Base-by-base conservation (phyloP, 2,113 vertebrate species). In the Passer montanus region DNA sequence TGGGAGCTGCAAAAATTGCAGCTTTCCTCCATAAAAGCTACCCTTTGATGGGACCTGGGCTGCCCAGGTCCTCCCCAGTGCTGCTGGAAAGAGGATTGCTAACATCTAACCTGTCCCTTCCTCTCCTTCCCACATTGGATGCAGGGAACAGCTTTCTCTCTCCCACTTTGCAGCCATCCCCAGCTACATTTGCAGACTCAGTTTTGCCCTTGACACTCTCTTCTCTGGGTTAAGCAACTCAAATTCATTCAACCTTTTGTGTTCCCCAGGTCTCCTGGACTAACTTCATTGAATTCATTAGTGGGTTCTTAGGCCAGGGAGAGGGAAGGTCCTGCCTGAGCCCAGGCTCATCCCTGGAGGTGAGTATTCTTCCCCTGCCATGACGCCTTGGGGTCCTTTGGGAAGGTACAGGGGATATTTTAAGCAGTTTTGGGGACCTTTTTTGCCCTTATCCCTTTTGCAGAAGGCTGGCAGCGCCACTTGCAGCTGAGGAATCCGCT, bases 221-320 rank as follows among this genome's bases (percentile, higher is more conserved):
- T 83, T 68, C 67, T 59, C 87, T 46, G 72, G 62, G 84, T 94
- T 76, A 92, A 95, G 44, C 35, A 73, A 68, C 92, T 60, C 72
- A 91, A 76, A 94, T 84, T 73, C 72, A 84, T 86, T 79, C 80
- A 68, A 52, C 49, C 58, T 89, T 76, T 39, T 68, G 33, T 80
- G 33, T 83, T 80, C 49, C 73, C 23, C n/a, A 28, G 27, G 13
- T 62, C 41, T 80, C 31, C 59, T n/a, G 69, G 31, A 10, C 28
- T 84, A 64, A 41, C 46, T 77, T 84, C 24, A 6, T 4, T 19
- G 67, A 76, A 80, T 91, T 73, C 23, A 22, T 90, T 24, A 53
- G 50, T 0, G 2, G 35, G 18, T 39, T 33, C 79, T 26, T 39
- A 20, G 70, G 56, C 43, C 35, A 26, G 66, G 66, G 84, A 79